A percentile compares a stretch with the other conserved stretches of the same genome.
Conservation (phyloP, 2,888 invertebrate species). For the Baccha elongata region DNA sequence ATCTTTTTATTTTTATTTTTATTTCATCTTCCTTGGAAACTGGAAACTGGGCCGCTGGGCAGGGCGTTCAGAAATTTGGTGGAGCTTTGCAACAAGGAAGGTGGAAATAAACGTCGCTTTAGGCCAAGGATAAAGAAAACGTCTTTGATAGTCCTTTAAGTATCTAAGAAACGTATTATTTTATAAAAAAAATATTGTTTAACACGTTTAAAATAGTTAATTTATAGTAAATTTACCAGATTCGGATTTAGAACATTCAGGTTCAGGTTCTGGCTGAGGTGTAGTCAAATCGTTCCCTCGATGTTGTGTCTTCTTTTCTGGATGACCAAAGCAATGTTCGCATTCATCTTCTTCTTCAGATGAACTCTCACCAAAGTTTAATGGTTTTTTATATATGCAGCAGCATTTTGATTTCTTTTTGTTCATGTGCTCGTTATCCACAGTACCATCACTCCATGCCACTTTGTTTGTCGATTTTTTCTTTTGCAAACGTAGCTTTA, state of each 20-base stretch:
- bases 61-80: too few species aligned
- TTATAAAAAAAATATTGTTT: too few species aligned
- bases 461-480: constrained; percentile 91
- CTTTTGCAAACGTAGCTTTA: constrained; percentile 87
- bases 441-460: constrained; percentile 94
- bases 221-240: constrained; percentile 6
- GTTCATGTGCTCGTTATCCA: constrained; percentile 97
- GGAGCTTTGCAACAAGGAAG: too few species aligned
- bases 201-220: too few species aligned
- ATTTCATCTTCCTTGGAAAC: too few species aligned
- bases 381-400: constrained; percentile 96
- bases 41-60: too few species aligned
- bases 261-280: neutral
- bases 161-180: too few species aligned
- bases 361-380: constrained; percentile 93
- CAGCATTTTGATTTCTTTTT: constrained; percentile 99
- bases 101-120: too few species aligned
- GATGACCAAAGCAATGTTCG: constrained; percentile 93
- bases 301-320: constrained; percentile 85
- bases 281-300: neutral
- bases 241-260: neutral
- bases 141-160: too few species aligned
- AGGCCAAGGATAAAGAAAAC: too few species aligned
- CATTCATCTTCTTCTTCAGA: constrained; percentile 92
- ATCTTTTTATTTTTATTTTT: too few species aligned